These are phyloP conservation scores for Dichetophora obliterata DNA, from an alignment of 2,888 invertebrate genomes.

Conservation along the genomic window DNA sequence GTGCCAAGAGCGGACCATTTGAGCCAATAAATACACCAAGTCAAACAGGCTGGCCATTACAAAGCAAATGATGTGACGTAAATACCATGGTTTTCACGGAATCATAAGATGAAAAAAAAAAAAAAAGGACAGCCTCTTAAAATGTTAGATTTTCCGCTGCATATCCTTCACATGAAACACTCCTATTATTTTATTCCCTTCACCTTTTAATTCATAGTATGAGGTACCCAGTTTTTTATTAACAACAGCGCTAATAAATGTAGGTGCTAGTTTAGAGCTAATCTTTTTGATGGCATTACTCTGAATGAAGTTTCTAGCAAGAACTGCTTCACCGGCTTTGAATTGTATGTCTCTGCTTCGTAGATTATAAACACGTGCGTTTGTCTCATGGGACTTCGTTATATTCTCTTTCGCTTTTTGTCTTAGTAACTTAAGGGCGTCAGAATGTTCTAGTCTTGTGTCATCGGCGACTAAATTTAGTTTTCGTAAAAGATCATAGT, in stretches of 20 bases:
- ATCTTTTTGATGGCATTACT: slow-evolving; percentile 13
- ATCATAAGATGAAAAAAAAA: background rate
- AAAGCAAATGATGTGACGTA: background rate
- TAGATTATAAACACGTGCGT: background rate
- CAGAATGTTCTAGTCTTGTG: background rate
- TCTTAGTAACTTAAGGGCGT: background rate
- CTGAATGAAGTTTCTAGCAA: background rate
- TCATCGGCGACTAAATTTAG: slow-evolving; percentile 5
- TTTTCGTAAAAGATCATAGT: slow-evolving; percentile 9
- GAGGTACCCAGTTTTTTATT: background rate
- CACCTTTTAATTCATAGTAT: slow-evolving; percentile 29
- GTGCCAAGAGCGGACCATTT: too few species aligned
- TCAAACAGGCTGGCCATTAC: slow-evolving; percentile 17
- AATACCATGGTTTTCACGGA: background rate
- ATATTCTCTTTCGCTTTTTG: slow-evolving; percentile 14
- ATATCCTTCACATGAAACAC: slow-evolving; percentile 38
- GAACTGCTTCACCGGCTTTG: background rate
- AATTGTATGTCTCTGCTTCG: background rate
- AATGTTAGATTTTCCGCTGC: background rate
- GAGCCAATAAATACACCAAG: too few species aligned
- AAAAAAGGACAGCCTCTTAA: background rate
- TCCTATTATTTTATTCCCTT: slow-evolving; percentile 23
- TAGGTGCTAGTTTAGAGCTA: slow-evolving; percentile 22
- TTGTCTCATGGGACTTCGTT: background rate
- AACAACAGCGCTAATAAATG: background rate